Percentiles rank a stretch among this genome's conserved stretches.
These are phyloP conservation scores for Tupaia tana DNA, from an alignment of 2,113 vertebrate genomes.

Conservation along the genomic window DNA sequence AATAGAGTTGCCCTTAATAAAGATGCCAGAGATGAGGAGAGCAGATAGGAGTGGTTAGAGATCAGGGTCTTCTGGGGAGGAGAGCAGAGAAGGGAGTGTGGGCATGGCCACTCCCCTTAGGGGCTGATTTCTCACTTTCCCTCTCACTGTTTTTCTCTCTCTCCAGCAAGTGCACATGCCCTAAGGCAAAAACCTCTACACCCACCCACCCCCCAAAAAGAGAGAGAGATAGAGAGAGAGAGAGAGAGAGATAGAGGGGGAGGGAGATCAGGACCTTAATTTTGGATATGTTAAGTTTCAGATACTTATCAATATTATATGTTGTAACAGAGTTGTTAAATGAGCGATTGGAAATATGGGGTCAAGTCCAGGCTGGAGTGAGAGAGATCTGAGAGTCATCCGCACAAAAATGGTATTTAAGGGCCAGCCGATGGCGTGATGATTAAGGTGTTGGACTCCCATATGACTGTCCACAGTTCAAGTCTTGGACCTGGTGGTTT, in stretches of 20 bases:
- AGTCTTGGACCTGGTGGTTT: no score
- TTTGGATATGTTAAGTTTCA: background rate
- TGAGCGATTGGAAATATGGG: background rate
- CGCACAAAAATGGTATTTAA: background rate
- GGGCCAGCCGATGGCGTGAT: no score
- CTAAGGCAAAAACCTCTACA: no score
- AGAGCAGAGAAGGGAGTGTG: no score
- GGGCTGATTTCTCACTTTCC: no score
- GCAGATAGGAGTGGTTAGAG: background rate
- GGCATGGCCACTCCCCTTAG: no score
- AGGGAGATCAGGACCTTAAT: background rate
- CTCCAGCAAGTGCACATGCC: no score
- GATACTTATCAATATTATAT: background rate
- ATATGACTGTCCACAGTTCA: no score
- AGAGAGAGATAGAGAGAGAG: background rate
- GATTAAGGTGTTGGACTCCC: no score
- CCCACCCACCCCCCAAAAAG: no score
- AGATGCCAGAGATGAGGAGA: background rate
- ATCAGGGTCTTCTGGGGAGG: no score
- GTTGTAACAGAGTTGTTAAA: background rate
- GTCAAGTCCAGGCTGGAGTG: background rate
- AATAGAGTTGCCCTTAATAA: background rate
- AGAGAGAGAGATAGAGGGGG: background rate
- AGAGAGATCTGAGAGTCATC: background rate
- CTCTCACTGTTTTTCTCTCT: no score